Evolutionary conservation across 1,140 invertebrate species (phyloP), one percentile per base, ranked within the genome.

Genomic region (Mizuhopecten yessoensis): DNA sequence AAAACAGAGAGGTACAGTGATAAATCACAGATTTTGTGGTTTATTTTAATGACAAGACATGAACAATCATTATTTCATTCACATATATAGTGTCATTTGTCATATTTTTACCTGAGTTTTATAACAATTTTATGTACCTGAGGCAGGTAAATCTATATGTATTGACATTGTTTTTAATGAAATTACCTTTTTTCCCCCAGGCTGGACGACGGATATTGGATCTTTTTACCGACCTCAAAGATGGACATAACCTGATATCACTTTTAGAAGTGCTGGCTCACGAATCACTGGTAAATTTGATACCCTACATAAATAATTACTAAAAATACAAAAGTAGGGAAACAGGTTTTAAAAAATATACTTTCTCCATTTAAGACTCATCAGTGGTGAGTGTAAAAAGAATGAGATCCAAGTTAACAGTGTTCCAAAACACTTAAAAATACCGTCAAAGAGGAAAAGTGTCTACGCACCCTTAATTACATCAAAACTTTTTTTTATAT

Each of bases 261-360:
- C 97, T 99, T 42, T 97, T 99, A 91, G 98, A 99, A 97, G 98
- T 98, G 34, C 97, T 99, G 88, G 98, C 98, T 75, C 97, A 98
- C 45, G 98, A 98, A 96, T 97, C 98, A 96, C 98, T 98, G 97
- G 98, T 99, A 96, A 98, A 15, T 39, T 57, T 34, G 9, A n/a
- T 3, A 34, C n/a, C n/a, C n/a, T n/a, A n/a, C n/a, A n/a, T n/a
- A n/a, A n/a, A n/a, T n/a, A n/a, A n/a, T n/a, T n/a, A n/a, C n/a
- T n/a, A n/a, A n/a, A n/a, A n/a, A n/a, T n/a, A n/a, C n/a, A n/a
- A n/a, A n/a, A n/a, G n/a, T n/a, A n/a, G n/a, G n/a, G n/a, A n/a
- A n/a, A n/a, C n/a, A n/a, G n/a, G n/a, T n/a, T n/a, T n/a, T n/a
- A n/a, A n/a, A n/a, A n/a, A n/a, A n/a, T n/a, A n/a, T n/a, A n/a